A percentile compares a stretch with the other conserved stretches of the same genome.
These are phyloP conservation scores for Pelagia noctiluca DNA, from an alignment of 30 jellyfish, hydroid and myxozoan species.

Conservation along the genomic window DNA sequence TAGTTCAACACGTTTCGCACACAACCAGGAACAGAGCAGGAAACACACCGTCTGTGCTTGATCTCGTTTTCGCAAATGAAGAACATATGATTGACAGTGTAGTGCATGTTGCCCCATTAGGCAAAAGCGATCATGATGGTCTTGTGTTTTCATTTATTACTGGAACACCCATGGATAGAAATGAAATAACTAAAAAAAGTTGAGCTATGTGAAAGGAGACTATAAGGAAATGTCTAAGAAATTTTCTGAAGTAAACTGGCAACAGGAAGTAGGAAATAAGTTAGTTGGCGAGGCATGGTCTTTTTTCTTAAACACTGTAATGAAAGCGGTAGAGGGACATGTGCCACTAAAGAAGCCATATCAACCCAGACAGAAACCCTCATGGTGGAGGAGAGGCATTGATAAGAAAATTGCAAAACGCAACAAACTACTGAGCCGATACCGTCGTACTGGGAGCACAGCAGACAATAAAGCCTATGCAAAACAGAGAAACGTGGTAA, in stretches of 20 bases:
- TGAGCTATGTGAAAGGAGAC: neutral
- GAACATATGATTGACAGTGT: neutral
- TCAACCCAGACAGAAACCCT: conserved; percentile 4
- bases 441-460: no score
- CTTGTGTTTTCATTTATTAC: conserved; percentile 5
- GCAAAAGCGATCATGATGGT: conserved; percentile 9
- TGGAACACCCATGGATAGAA: neutral
- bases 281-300: neutral
- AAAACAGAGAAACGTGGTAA: no score
- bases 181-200: neutral
- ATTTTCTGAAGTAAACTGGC: conserved; percentile 3
- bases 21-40: conserved; percentile 18
- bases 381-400: conserved; percentile 5
- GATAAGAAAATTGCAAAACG: neutral
- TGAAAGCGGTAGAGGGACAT: neutral
- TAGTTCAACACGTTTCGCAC: neutral
- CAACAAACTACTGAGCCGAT: no score
- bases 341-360: neutral
- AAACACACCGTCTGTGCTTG: conserved; percentile 13
- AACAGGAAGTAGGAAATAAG: neutral
- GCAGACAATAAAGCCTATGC: no score
- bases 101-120: conserved; percentile 10
- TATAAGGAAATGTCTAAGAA: neutral
- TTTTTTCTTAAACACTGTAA: neutral
- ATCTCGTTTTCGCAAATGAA: conserved; percentile 19